Percentiles rank a stretch among this genome's conserved stretches.
phyloP scores from a whole-genome alignment of 92 coral and sea anemone species.

The Paragorgia papillata region DNA sequence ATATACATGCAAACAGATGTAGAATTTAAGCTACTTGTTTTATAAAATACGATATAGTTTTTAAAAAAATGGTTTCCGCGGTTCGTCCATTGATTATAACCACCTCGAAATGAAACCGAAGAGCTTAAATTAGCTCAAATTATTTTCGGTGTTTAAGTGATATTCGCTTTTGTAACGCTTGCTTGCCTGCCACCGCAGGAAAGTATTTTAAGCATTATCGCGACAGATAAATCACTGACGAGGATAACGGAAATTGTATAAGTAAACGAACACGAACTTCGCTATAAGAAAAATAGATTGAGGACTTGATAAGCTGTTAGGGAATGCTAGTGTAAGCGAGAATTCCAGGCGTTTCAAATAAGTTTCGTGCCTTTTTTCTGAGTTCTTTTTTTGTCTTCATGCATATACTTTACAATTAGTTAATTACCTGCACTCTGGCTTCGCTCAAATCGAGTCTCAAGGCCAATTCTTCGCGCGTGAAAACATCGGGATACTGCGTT shows the following conservation, averaged over 20 bases:
- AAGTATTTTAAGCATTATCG: background rate
- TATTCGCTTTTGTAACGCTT: background rate
- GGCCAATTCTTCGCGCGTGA: conserved; percentile 93
- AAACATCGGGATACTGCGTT: conserved; percentile 97
- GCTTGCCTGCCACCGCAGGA: background rate
- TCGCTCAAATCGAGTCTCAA: conserved; percentile 89
- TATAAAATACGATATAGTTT: no score
- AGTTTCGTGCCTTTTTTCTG: background rate
- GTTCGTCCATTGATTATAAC: no score
- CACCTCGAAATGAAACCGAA: no score
- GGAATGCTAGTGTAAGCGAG: no score
- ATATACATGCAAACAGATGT: no score
- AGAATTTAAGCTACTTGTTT: no score
- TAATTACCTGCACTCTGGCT: conserved; percentile 90
- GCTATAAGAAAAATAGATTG: background rate
- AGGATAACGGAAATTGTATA: background rate
- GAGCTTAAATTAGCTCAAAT: no score
- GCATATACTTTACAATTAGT: no score
- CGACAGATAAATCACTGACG: background rate
- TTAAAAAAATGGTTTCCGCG: no score
- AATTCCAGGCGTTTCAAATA: no score
- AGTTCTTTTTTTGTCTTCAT: background rate
- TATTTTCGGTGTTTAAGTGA: background rate
- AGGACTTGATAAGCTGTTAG: no score
- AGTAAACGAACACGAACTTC: background rate